Evolutionary conservation across 2,113 vertebrate species (phyloP).

Genomic region (Callopanchax toddi): DNA sequence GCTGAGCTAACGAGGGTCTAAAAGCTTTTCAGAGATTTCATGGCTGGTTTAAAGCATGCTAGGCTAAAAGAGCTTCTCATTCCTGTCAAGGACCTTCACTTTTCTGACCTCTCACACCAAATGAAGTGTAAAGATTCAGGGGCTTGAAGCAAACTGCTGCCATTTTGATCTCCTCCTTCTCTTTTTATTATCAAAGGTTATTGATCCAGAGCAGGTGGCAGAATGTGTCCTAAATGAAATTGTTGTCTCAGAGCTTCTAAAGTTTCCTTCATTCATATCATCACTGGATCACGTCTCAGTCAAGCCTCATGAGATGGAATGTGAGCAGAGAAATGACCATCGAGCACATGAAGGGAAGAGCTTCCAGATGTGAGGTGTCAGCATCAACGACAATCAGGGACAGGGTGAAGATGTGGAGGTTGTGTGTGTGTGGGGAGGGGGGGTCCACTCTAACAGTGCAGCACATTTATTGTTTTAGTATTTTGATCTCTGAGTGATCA

Average conservation of each 20-base stretch:
- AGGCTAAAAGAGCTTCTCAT: conserved; percentile 6
- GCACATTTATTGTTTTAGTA: no score
- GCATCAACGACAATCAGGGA: conserved; percentile 63
- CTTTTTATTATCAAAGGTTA: conserved; percentile 26
- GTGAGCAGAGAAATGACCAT: conserved; percentile 62
- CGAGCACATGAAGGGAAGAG: conserved; percentile 67
- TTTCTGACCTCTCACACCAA: conserved; percentile 30
- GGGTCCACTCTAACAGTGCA: conserved; percentile 16
- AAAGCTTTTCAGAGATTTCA: conserved; percentile 21
- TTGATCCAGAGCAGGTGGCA: conserved; percentile 11
- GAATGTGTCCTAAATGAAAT: conserved; percentile 40
- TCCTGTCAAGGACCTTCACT: conserved; percentile 18
- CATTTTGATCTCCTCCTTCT: conserved; percentile 45
- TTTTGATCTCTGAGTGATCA: no score
- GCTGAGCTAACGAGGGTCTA: conserved; percentile 22
- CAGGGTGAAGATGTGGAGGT: conserved; percentile 19
- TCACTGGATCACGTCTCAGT: conserved; percentile 62
- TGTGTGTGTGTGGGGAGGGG: conserved; percentile 26
- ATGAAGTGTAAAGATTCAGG: conserved; percentile 48
- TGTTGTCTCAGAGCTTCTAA: conserved; percentile 47
- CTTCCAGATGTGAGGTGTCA: conserved; percentile 79
- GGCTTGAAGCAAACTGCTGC: conserved; percentile 38
- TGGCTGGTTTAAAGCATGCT: conserved; percentile 17
- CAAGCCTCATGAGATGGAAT: conserved; percentile 55
- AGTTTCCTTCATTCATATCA: conserved; percentile 52